Evolutionary conservation across 37 sponge, comb jelly and placozoan species (phyloP), one percentile per base, ranked within the genome.

Genomic region (Tethya wilhelma): DNA sequence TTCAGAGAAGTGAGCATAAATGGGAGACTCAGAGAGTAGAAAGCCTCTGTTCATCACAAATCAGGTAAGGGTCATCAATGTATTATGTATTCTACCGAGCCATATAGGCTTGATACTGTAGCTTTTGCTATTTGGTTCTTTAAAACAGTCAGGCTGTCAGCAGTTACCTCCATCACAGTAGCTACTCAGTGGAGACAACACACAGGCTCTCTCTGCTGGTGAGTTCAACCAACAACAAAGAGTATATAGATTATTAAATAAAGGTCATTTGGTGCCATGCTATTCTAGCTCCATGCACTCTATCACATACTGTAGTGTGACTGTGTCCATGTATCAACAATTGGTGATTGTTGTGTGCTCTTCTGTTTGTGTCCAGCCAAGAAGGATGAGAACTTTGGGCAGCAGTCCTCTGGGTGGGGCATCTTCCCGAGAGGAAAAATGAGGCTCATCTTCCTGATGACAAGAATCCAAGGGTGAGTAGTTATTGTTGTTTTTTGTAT

Each of bases 1-100:
- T 42, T 98, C 95, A 34, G 94, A 84, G 80, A 98, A 98, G 83
- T 98, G 99, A 26, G 92, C 91, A 77, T 96, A 98, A 44, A 98
- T 72, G 5, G 99, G 99, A 42, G 99, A 98, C 38, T 91, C 74
- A 12, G 93, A 96, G 90, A 11, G 97, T 84, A 19, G 95, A 94
- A 28, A 98, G 56, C 34, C 99, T 73, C 77, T 8, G 33, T 36
- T 36, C 68, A 37, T 23, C 22, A 26, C 9, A 49, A 14, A 19
- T 49, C 14, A 6, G 28, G 63, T 12, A 60, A n/a, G 7, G 22
- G 63, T 25, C 7, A 25, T 6, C 20, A 71, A 32, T 34, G n/a
- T n/a, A n/a, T n/a, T n/a, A n/a, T n/a, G n/a, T n/a, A n/a, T n/a
- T n/a, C n/a, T n/a, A n/a, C n/a, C n/a, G n/a, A n/a, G n/a, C n/a